Evolutionary conservation across 2,113 vertebrate genomes (phyloP).

Genomic region (Herpetotheres cachinnans): DNA sequence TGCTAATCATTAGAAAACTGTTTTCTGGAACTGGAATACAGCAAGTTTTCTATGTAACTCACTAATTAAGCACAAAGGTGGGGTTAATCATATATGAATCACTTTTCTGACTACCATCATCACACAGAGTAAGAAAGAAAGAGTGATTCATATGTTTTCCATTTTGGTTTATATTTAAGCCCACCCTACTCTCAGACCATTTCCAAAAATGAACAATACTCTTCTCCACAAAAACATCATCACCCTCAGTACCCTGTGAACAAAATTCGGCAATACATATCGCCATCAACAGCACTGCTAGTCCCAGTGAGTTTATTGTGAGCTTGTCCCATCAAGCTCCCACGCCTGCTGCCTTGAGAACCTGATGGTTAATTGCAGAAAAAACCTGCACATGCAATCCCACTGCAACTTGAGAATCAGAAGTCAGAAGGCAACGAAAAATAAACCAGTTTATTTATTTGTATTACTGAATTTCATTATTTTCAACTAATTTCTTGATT

Average conservation of each 20-base stretch:
- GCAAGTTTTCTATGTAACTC: neutral
- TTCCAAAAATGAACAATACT: neutral
- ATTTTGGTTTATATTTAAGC: neutral
- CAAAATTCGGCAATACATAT: neutral
- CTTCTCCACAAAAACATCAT: neutral
- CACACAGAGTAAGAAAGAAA: neutral
- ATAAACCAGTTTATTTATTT: neutral
- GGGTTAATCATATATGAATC: neutral
- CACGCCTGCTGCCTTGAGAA: neutral
- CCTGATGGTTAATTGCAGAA: neutral
- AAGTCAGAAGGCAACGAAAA: neutral
- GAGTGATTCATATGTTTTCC: neutral
- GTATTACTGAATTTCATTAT: neutral
- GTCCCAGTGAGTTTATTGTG: neutral
- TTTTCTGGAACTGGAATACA: neutral
- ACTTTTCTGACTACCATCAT: neutral
- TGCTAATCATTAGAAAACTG: neutral
- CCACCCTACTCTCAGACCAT: neutral
- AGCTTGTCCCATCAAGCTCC: neutral
- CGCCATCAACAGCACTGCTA: neutral
- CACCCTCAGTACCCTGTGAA: neutral
- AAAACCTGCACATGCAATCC: neutral
- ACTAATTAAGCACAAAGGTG: neutral
- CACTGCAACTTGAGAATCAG: neutral
- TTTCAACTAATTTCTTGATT: neutral